Percentiles rank a stretch among this genome's conserved stretches.
Evolutionary conservation across 64 coral and sea anemone species (phyloP).

Genomic region (Pocillopora verrucosa): DNA sequence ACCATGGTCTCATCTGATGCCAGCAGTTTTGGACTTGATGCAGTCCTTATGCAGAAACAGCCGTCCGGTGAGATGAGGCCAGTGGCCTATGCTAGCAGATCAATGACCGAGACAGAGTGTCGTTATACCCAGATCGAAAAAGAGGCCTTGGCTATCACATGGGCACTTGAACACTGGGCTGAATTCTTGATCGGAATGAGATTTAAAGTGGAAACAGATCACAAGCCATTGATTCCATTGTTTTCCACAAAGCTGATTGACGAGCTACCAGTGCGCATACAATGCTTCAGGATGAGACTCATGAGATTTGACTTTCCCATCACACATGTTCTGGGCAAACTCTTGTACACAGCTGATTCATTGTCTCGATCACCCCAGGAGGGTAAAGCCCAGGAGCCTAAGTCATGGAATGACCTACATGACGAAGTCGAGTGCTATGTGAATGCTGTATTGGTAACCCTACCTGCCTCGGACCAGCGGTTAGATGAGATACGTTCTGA

Average conservation of each 20-base stretch:
- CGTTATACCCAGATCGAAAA: constrained; percentile 5
- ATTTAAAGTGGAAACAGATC: constrained; percentile 5
- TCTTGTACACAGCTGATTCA: constrained; percentile 2
- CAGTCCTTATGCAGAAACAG: too few relatives aligned
- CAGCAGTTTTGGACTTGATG: too few relatives aligned
- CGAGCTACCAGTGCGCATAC: constrained; percentile 4
- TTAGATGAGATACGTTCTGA: constrained; percentile 18
- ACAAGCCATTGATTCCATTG: constrained; percentile 9
- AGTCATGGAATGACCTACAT: constrained; percentile 28
- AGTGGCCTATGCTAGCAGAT: too few relatives aligned
- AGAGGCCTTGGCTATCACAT: not conserved
- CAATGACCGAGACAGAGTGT: too few relatives aligned
- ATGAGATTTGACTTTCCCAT: constrained; percentile 20
- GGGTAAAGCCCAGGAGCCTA: constrained; percentile 11
- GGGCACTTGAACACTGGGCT: constrained; percentile 14
- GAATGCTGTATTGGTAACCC: constrained; percentile 1
- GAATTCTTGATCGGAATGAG: constrained; percentile 24
- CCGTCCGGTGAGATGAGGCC: too few relatives aligned
- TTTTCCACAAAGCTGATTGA: constrained; percentile 19
- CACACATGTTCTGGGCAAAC: constrained; percentile 2
- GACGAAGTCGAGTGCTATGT: constrained; percentile 34
- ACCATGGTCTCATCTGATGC: too few relatives aligned
- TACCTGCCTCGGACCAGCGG: constrained; percentile 25
- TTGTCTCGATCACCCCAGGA: not conserved
- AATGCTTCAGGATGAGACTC: constrained; percentile 2